Base-by-base conservation (phyloP, 1,140 invertebrate genomes). In the Dreissena polymorpha region DNA sequence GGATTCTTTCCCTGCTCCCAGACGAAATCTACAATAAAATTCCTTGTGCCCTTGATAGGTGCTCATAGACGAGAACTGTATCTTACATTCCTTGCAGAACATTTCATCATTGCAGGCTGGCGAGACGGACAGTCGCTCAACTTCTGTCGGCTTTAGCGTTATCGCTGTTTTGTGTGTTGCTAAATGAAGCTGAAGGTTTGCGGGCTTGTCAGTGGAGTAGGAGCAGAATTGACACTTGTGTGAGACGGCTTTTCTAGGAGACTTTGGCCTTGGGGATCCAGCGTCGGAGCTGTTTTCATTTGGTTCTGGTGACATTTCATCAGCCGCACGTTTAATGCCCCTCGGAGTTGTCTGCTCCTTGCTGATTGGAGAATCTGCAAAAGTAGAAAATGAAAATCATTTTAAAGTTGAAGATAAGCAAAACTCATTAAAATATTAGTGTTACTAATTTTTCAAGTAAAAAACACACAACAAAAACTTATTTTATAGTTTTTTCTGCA, bases 71-170 rank as follows among this genome's bases (percentile, higher is more conserved):
- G 96, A 94, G 88, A 95, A 95, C 90, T 97, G 96, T 85, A 99
- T 99, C 93, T 99, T 97, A 94, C 98, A 99, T 90, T 99, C 96
- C 70, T 96, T 94, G 92, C 98, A 99, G 91, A 98, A 99, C 21
- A 89, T 88, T 63, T 92, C 88, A 68, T 82, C 85, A 27, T 67
- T 81, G 7, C 90, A 79, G 92, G 91, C 3, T 88, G 90, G 29
- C 92, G 90, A 23, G 92, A 81, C 60, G 53, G 69, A 76, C 68
- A 85, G 87, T 94, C 86, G 53, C 90, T 73, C 88, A 27, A 75
- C 51, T 23, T 76, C 65, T 7, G 72, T 53, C 12, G 29, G 72
- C 71, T 49, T 18, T 50, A 73, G 18, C 64, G 23, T 8, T 64
- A 76, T 84, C 89, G 21, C 96, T 96, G 0, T 96, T 23, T 86